Base-by-base conservation (phyloP, 2,113 vertebrate genomes). In the Leptobrachium leishanense region DNA sequence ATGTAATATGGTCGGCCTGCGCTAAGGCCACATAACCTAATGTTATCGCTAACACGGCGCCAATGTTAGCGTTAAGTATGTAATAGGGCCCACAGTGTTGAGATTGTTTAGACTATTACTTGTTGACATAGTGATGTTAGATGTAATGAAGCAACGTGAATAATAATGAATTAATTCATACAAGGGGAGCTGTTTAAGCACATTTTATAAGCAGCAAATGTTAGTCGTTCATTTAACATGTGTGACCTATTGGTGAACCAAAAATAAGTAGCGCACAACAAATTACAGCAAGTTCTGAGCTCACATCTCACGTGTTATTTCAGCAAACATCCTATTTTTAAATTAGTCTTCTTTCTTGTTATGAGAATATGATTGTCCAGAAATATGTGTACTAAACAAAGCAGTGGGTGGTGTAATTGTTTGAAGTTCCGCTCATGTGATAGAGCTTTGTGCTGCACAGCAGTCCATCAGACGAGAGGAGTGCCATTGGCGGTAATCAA, bases 391-490 rank as follows among this genome's bases (percentile, higher is more conserved):
- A 50, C 50, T 68, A 42, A 65, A 65, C 43, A 75, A 31, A 44
- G 20, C 20, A 20, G 59, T 75, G 62, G 43, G 43, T 62, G 71
- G 71, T 59, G 41, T 59, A 63, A 63, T 63, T 74, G 57, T 74
- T 15, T 74, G 15, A 74, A 41, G 42, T n/a, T 43, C 40, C 15
- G 7, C 46, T 64, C 54, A 64, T 6, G 42, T 64, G 43, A 20
- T 15, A 46, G 20, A 5, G 43, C 2, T 12, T 75, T 75, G 43
- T 75, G 43, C n/a, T 67, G 11, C 44, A 50, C 63, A 75, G 74
- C 63, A 54, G 63, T 66, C 11, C 2, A 53, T 65, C 20, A 54
- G 43, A 63, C 41, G 11, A 75, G 20, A 9, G 41, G 7, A 42
- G 15, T 64, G 59, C 41, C 40, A 15, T 20, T 55, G 74, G 63